These are phyloP conservation scores for Chrosomus eos DNA, from an alignment of 2,797 vertebrate species.

Conservation along the genomic window DNA sequence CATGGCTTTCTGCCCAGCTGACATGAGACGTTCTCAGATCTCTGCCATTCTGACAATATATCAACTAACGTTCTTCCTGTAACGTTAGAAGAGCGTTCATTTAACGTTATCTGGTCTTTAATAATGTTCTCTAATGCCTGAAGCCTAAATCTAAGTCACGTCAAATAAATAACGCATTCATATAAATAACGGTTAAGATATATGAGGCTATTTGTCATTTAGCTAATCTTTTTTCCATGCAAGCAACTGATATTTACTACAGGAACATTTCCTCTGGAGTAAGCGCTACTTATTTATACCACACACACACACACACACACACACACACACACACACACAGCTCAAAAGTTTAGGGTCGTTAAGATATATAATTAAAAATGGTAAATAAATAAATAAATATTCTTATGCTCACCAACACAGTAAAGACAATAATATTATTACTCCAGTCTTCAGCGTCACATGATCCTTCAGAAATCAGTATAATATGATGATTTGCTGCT, in stretches of 20 bases:
- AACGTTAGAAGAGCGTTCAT: not conserved
- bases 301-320: not conserved
- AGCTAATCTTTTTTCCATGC: slow-evolving; percentile 13
- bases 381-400: too few relatives aligned
- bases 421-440: not conserved
- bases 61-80: not conserved
- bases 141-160: not conserved
- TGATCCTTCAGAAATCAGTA: too few relatives aligned
- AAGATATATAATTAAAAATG: too few relatives aligned
- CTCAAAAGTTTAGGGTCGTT: not conserved
- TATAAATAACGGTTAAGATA: not conserved
- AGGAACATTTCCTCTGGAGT: not conserved
- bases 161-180: too few relatives aligned
- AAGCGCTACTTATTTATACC: slow-evolving; percentile 4
- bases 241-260: slow-evolving; percentile 11
- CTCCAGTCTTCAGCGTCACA: not conserved
- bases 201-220: slow-evolving; percentile 17
- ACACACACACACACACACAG: not conserved
- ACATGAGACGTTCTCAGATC: not conserved
- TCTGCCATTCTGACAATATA: too few relatives aligned
- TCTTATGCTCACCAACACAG: not conserved
- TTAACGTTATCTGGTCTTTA: not conserved
- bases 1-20: not conserved
- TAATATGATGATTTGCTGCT: too few relatives aligned
- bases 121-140: not conserved